Percentiles rank a stretch among this genome's conserved stretches.
Evolutionary conservation across 1,140 invertebrate species (phyloP).

Genomic region (Lanistes nyassanus): DNA sequence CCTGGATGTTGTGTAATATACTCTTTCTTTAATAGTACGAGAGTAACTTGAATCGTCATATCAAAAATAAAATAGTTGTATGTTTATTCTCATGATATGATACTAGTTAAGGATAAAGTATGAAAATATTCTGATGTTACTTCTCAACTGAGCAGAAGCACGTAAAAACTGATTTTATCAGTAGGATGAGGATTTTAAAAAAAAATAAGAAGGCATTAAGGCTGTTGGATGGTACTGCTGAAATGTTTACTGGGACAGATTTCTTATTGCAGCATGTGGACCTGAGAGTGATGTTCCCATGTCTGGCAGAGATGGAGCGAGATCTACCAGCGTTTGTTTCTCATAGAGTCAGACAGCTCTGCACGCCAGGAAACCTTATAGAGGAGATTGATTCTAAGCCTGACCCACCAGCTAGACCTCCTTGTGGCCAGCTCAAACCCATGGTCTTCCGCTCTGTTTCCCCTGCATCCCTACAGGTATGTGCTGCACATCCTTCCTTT

Average conservation of each 20-base stretch:
- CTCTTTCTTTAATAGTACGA: too few relatives aligned
- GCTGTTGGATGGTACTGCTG: too few relatives aligned
- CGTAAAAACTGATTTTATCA: too few relatives aligned
- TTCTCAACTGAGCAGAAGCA: too few relatives aligned
- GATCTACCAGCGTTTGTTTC: conserved; percentile 84
- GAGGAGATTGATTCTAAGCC: conserved; percentile 78
- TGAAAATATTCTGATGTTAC: too few relatives aligned
- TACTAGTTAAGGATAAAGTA: too few relatives aligned
- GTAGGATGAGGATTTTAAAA: background rate
- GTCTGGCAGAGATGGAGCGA: conserved; percentile 77
- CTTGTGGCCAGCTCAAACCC: conserved; percentile 54
- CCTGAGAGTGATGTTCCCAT: conserved; percentile 77
- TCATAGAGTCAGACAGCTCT: conserved; percentile 80
- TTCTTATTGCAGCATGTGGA: conserved; percentile 75
- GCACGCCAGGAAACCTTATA: conserved; percentile 79
- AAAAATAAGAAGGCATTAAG: too few relatives aligned
- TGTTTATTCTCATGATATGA: too few relatives aligned
- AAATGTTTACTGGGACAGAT: background rate
- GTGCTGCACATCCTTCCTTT: background rate
- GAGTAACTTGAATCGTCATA: too few relatives aligned
- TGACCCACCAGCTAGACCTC: conserved; percentile 71
- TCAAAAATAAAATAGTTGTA: too few relatives aligned
- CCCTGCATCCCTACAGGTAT: conserved; percentile 41
- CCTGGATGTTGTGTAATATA: too few relatives aligned
- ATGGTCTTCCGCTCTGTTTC: conserved; percentile 38